A percentile compares a stretch with the other conserved stretches of the same genome.
These are phyloP conservation scores for Xylota segnis DNA, from an alignment of 2,888 invertebrate species.

Conservation along the genomic window DNA sequence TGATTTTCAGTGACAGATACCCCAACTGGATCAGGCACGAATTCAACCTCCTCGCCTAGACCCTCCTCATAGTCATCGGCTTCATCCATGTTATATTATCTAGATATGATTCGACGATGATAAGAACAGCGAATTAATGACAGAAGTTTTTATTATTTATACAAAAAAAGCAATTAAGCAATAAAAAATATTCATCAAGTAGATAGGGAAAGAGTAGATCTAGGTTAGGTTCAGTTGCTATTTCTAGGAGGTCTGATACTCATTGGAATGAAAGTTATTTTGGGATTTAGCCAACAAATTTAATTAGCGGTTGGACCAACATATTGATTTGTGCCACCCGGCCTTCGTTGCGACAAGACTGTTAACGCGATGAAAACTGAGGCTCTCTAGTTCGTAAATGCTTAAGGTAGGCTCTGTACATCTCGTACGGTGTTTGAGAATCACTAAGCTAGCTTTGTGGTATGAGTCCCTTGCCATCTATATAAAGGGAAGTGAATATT, in stretches of 20 bases:
- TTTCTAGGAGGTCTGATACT: no score
- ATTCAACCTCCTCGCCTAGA: slow-evolving; percentile 17
- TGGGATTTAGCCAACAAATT: not conserved
- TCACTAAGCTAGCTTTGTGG: no score
- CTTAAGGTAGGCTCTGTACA: no score
- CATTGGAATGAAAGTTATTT: not conserved
- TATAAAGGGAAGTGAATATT: no score
- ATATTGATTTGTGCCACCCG: no score
- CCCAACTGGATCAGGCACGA: slow-evolving; percentile 49
- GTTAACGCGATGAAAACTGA: no score
- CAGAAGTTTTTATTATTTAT: slow-evolving; percentile 22
- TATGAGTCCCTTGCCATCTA: no score
- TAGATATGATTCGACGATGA: slow-evolving; percentile 16
- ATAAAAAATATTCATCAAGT: slow-evolving; percentile 39
- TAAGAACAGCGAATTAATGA: slow-evolving; percentile 31
- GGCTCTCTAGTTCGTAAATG: no score
- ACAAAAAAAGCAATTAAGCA: slow-evolving; percentile 10
- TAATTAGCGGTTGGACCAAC: no score
- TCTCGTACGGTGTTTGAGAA: no score
- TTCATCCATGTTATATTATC: slow-evolving; percentile 37
- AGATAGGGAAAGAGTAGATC: slow-evolving; percentile 8
- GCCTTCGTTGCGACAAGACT: no score
- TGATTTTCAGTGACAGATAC: not conserved
- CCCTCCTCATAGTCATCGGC: slow-evolving; percentile 31
- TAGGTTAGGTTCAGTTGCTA: not conserved